Evolutionary conservation across 2,888 invertebrate genomes (phyloP), one percentile per base, ranked within the genome.

Genomic region (Cephonodes hylas): DNA sequence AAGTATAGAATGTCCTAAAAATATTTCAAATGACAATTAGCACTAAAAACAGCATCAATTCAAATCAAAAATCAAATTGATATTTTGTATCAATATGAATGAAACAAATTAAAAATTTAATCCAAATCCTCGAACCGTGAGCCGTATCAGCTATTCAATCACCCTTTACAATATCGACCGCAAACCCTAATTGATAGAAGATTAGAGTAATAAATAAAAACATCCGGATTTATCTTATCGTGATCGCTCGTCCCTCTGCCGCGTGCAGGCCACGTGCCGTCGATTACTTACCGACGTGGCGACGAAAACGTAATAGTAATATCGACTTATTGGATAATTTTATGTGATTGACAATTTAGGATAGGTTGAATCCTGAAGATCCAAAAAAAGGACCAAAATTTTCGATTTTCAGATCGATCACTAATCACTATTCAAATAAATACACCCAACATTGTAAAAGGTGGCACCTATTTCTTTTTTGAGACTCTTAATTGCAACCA

Each of bases 281-380:
- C 85, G 83, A 87, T 88, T 85, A 88, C 83, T 83, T 85, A 84
- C 83, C 82, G 72, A 64, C 44, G 59, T 65, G 68, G 10, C 74
- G 68, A 62, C 53, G 58, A 65, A 68, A 65, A 66, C 67, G 65
- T 45, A 46, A 42, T 58, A 45, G 57, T 18, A 18, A 7, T 25
- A 23, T 53, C 58, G 59, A 66, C 66, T 66, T 66, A 64, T 67
- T 62, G 34, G 58, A 53, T 62, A 53, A 60, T 57, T n/a, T n/a
- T 6, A 27, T 6, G 31, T 31, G 1, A 31, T 53, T 31, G 44
- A 18, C 3, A 44, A 10, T 10, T 44, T 3, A 20, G 20, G 6
- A 7, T 1, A 0, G 8, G 3, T 34, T 5, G 34, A 5, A 6
- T 8, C 34, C n/a, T n/a, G n/a, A n/a, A n/a, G n/a, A n/a, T n/a